phyloP scores from a whole-genome alignment of 2,888 invertebrate genomes.

The Campoplex nolae region DNA sequence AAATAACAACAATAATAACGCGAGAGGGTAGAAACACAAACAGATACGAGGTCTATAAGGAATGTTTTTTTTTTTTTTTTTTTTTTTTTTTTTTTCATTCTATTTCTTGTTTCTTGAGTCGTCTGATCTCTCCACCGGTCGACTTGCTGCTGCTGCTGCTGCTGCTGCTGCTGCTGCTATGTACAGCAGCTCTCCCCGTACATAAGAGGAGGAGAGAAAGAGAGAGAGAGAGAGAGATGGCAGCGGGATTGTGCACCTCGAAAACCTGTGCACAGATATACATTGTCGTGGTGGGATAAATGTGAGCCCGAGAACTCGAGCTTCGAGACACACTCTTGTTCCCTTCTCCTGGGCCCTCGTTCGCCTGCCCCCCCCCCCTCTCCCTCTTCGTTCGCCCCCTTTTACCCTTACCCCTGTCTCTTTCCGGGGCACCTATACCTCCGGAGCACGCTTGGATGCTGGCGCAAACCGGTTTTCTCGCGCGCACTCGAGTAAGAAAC shows the following conservation, averaged over 20 bases:
- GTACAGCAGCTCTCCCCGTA: not conserved
- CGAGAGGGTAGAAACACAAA: conserved; percentile 1
- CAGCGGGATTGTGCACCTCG: conserved; percentile 49
- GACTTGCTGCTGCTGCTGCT: not conserved
- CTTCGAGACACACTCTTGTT: conserved; percentile 55
- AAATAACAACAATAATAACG: conserved; percentile 13
- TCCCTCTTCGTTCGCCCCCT: conserved; percentile 8
- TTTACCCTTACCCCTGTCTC: conserved; percentile 39
- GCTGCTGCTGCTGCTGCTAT: not conserved
- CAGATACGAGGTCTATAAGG: conserved; percentile 6
- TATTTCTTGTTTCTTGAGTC: not conserved
- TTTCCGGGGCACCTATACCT: conserved; percentile 65
- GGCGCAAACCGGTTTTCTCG: conserved; percentile 69
- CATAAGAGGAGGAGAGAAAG: not conserved
- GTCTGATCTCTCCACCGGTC: conserved; percentile 22
- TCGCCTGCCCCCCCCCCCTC: not conserved
- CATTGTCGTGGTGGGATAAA: conserved; percentile 27
- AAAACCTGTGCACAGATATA: conserved; percentile 48
- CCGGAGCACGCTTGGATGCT: conserved; percentile 68
- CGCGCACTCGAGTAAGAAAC: conserved; percentile 63
- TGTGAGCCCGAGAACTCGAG: conserved; percentile 57
- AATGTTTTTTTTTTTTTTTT: too few species aligned
- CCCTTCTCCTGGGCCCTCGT: conserved; percentile 2
- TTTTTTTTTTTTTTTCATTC: not conserved
- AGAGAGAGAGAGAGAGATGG: conserved; percentile 10